Conservation (phyloP, 2,113 vertebrate species). For the Isichthys henryi region DNA sequence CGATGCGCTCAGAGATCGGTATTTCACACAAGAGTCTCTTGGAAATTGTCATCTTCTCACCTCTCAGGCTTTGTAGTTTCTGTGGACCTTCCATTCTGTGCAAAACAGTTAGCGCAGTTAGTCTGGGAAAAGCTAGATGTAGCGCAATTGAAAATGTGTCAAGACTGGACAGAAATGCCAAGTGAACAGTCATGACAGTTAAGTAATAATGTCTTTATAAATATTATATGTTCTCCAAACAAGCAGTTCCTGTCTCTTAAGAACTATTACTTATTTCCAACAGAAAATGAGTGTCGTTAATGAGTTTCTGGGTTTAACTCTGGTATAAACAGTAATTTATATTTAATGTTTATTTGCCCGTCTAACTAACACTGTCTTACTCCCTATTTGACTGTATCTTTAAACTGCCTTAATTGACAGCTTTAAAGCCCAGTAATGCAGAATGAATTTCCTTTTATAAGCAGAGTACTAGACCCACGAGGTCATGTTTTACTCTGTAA, state of each 20-base stretch:
- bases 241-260: not conserved
- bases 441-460: not conserved
- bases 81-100: not conserved
- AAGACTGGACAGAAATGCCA: not conserved
- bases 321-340: not conserved
- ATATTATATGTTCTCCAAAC: not conserved
- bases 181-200: not conserved
- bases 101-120: not conserved
- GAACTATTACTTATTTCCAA: not conserved
- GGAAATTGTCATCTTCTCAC: not conserved
- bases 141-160: not conserved
- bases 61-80: not conserved
- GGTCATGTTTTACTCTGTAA: not conserved
- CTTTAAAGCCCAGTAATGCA: not conserved
- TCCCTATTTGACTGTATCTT: not conserved
- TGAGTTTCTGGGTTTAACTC: not conserved
- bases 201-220: not conserved
- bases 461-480: not conserved
- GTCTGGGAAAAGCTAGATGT: not conserved
- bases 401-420: not conserved
- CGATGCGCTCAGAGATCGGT: not conserved
- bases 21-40: not conserved
- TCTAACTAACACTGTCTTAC: not conserved
- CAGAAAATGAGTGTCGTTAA: not conserved
- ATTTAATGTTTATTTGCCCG: not conserved